Evolutionary conservation across 2,888 invertebrate species (phyloP).

Genomic region (Hypercompe scribonia): DNA sequence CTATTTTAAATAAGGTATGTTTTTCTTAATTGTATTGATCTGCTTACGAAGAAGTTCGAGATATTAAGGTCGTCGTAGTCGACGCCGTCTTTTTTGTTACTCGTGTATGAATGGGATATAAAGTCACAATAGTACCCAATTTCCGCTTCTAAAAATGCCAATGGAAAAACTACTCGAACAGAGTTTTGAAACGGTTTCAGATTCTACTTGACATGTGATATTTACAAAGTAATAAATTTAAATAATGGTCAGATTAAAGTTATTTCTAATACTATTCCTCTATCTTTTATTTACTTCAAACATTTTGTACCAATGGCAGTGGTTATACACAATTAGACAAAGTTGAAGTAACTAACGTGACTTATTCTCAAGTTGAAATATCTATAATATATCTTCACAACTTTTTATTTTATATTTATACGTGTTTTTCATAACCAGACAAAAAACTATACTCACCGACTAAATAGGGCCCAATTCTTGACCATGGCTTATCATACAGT

Average conservation of each 20-base stretch:
- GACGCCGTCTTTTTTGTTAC: too few species aligned
- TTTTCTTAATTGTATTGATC: too few species aligned
- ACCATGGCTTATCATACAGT: conserved; percentile 94
- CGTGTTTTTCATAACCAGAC: neutral
- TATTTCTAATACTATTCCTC: neutral
- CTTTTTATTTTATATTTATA: neutral
- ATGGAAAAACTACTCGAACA: neutral
- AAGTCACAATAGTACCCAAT: neutral
- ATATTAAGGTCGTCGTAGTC: too few species aligned
- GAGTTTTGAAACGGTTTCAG: neutral
- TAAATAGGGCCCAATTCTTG: conserved; percentile 92
- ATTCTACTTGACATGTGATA: neutral
- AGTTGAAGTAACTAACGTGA: neutral
- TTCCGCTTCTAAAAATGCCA: neutral
- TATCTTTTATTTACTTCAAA: too few species aligned
- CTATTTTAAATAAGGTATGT: neutral
- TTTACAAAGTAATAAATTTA: neutral
- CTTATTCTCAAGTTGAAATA: too few species aligned
- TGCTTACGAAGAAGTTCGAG: too few species aligned
- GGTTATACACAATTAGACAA: neutral
- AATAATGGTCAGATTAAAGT: neutral
- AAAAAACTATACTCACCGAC: conserved; percentile 85
- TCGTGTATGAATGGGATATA: neutral
- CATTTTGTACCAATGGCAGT: too few species aligned
- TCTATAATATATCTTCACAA: neutral